Conservation (phyloP, 2,888 invertebrate genomes). For the Drosophila prolongata region DNA sequence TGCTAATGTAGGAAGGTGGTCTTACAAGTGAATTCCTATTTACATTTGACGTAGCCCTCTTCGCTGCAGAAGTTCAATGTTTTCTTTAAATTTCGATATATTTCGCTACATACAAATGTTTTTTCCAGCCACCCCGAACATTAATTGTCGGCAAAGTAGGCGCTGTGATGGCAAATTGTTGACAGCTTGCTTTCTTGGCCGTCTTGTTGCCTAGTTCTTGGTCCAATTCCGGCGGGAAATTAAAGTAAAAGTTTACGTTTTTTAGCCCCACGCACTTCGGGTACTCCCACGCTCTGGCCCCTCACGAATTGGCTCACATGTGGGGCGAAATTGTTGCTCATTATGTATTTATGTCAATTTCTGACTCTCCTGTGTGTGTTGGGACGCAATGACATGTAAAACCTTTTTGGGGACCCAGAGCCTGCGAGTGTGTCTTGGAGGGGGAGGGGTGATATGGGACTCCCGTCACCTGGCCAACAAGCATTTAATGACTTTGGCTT, state of each 20-base stretch:
- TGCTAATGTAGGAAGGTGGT: conserved; percentile 17
- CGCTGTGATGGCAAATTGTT: conserved; percentile 58
- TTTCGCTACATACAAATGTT: conserved; percentile 43
- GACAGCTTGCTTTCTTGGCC: conserved; percentile 55
- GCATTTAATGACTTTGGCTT: conserved; percentile 77
- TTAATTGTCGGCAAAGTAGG: conserved; percentile 72
- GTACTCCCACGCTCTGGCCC: conserved; percentile 18
- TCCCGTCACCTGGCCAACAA: conserved; percentile 61
- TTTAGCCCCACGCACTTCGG: conserved; percentile 67
- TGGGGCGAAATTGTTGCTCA: conserved; percentile 72
- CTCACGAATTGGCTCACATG: conserved; percentile 13
- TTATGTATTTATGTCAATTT: conserved; percentile 78
- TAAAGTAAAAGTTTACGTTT: conserved; percentile 76
- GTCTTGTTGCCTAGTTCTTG: conserved; percentile 44
- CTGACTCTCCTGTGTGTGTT: conserved; percentile 52
- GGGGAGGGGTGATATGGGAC: background rate
- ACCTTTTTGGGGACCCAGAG: conserved; percentile 65
- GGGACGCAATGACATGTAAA: conserved; percentile 74
- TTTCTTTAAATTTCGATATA: conserved; percentile 1
- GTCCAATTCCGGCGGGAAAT: conserved; percentile 73
- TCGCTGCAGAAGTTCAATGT: background rate
- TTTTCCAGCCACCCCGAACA: conserved; percentile 38
- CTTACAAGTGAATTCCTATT: conserved; percentile 1
- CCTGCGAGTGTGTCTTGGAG: conserved; percentile 27
- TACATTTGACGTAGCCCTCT: conserved; percentile 4